A percentile compares a stretch with the other conserved stretches of the same genome.
phyloP scores from a whole-genome alignment of 2,113 vertebrate species.

The Drymodes brunneopygia region DNA sequence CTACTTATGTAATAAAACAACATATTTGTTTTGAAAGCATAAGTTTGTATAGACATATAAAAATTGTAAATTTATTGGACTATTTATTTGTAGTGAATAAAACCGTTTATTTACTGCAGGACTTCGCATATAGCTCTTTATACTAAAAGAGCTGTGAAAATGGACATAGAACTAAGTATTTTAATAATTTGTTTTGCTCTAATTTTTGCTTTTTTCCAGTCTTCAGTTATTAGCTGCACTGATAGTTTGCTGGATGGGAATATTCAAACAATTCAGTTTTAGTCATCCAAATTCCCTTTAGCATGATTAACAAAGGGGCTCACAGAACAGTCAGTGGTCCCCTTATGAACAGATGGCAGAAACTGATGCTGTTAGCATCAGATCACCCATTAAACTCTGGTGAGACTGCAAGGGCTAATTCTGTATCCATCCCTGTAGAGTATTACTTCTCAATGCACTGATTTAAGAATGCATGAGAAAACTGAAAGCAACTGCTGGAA shows the following conservation, averaged over 20 bases:
- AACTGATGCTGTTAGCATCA: neutral
- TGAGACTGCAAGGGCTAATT: neutral
- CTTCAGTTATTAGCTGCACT: neutral
- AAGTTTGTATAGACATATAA: neutral
- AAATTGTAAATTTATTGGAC: neutral
- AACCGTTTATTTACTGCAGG: neutral
- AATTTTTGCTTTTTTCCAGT: neutral
- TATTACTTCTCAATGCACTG: neutral
- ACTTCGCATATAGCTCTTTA: neutral
- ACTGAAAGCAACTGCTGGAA: neutral
- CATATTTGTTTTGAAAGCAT: neutral
- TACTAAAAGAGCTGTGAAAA: neutral
- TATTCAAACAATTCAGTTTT: neutral
- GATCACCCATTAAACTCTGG: slow-evolving; percentile 1
- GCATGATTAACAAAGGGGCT: neutral
- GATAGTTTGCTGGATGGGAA: neutral
- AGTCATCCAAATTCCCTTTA: neutral
- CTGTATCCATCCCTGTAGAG: neutral
- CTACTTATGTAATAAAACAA: neutral
- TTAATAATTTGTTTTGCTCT: neutral
- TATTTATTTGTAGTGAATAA: neutral
- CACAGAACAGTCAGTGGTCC: slow-evolving; percentile 6
- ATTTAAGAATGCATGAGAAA: slow-evolving; percentile 4
- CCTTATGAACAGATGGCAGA: slow-evolving; percentile 29
- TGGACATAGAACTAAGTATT: neutral